Base-by-base conservation (phyloP, 92 coral and sea anemone species). In the Siderastrea radians region DNA sequence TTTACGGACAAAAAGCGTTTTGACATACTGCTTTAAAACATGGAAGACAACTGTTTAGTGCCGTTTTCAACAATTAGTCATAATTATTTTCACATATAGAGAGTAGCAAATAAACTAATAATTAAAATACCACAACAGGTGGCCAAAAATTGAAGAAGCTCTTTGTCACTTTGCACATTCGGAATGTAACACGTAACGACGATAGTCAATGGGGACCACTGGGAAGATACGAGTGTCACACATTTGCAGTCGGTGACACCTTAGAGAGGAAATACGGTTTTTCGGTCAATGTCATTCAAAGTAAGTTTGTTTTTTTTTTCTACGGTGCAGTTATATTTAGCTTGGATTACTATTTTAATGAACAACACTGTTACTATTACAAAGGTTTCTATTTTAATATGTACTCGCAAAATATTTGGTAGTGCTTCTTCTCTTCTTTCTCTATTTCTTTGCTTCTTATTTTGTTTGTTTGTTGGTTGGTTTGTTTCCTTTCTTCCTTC, bases 171-270 rank as follows among this genome's bases (percentile, higher is more conserved):
- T 26, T 26, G 38, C 74, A 74, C 75, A 58, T 84, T 44, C 53
- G 50, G 5, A 19, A 49, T 17, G 50, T 84, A 7, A 60, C 58
- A 48, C 6, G 10, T 1, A 46, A 60, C 6, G 88, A 84, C 49
- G 87, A 72, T 55, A 58, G 63, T 55, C 16, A 11, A 10, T 7
- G 44, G 19, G 61, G 72, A 1, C 5, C 43, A 17, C 14, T 49
- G 45, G 88, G 82, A 15, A 6, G 13, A 11, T 84, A 84, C 43
- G 88, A 84, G 51, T 84, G 88, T 19, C 82, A 64, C 4, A 82
- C 62, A 6, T 66, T 12, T 48, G 82, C 70, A 45, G 58, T 6
- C 11, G 72, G 71, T 61, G 50, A 53, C 1, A 16, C 38, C 1
- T 19, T 1, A 1, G 15, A 26, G 2, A 44, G 12, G 3, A 6